Evolutionary conservation across 2,888 invertebrate species (phyloP).

Genomic region (Diarsia dahlii): DNA sequence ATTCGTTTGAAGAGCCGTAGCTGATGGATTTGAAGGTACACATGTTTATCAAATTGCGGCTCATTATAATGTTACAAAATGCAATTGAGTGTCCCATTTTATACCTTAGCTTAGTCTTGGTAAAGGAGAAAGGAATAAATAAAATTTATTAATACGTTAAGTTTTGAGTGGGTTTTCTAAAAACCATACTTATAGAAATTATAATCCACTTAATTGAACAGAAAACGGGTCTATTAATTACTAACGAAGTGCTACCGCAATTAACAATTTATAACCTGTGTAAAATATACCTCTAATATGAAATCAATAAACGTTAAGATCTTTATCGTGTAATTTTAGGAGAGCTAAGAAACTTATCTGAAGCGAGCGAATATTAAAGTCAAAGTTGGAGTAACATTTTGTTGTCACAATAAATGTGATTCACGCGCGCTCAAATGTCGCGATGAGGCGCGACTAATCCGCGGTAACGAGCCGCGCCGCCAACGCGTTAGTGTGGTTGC

Average conservation of each 20-base stretch:
- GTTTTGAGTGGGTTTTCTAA: background rate
- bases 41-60: slow-evolving; percentile 57
- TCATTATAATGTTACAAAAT: slow-evolving; percentile 40
- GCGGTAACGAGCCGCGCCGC: slow-evolving; percentile 74
- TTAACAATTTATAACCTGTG: slow-evolving; percentile 13
- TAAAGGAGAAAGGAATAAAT: slow-evolving; percentile 2
- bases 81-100: slow-evolving; percentile 9
- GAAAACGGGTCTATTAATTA: slow-evolving; percentile 10
- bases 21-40: slow-evolving; percentile 53
- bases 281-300: slow-evolving; percentile 32
- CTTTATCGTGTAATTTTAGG: slow-evolving; percentile 51
- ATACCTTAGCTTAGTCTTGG: background rate
- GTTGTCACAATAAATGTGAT: slow-evolving; percentile 67
- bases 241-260: slow-evolving; percentile 25
- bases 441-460: slow-evolving; percentile 81
- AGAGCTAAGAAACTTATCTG: slow-evolving; percentile 40
- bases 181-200: background rate
- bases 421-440: slow-evolving; percentile 62
- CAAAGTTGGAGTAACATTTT: slow-evolving; percentile 43
- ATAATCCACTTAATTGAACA: background rate
- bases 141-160: slow-evolving; percentile 6
- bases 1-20: slow-evolving; percentile 61
- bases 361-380: slow-evolving; percentile 41
- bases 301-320: slow-evolving; percentile 43
- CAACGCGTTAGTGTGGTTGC: slow-evolving; percentile 75